Percentiles rank a stretch among this genome's conserved stretches.
phyloP scores from a whole-genome alignment of 2,888 invertebrate species.

The Brachyptera putata region DNA sequence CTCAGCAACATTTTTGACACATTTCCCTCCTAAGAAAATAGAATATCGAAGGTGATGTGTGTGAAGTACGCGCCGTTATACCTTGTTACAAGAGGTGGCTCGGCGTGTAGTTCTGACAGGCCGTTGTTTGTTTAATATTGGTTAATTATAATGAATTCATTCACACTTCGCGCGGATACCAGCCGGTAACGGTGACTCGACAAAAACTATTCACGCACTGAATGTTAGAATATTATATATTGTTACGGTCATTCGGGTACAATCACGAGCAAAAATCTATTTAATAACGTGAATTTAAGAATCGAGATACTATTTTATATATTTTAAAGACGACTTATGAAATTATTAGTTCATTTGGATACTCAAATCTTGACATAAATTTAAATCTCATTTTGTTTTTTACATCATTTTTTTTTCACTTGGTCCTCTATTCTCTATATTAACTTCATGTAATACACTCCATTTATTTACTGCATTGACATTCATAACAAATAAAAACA shows the following conservation, averaged over 20 bases:
- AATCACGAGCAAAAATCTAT: neutral
- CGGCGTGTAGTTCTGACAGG: neutral
- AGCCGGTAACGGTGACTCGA: constrained; percentile 9
- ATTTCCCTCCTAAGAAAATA: constrained; percentile 17
- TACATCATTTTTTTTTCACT: too few relatives aligned
- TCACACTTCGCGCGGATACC: constrained; percentile 5
- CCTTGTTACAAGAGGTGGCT: neutral
- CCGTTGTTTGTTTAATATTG: constrained; percentile 29
- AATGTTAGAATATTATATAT: too few relatives aligned
- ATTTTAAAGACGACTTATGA: too few relatives aligned
- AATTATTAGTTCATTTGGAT: too few relatives aligned
- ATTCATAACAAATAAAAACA: too few relatives aligned
- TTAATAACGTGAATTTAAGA: too few relatives aligned
- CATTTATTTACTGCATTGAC: too few relatives aligned
- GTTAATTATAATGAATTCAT: constrained; percentile 25
- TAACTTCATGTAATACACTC: too few relatives aligned
- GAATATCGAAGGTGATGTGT: neutral
- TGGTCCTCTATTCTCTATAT: too few relatives aligned
- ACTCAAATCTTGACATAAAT: too few relatives aligned
- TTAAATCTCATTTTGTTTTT: too few relatives aligned
- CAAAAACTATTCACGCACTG: neutral
- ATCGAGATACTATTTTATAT: too few relatives aligned
- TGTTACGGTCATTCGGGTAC: neutral
- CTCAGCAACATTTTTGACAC: constrained; percentile 4
- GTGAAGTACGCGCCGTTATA: neutral